Base-by-base conservation (phyloP, 2,797 vertebrate species). In the Coregonus suidteri region DNA sequence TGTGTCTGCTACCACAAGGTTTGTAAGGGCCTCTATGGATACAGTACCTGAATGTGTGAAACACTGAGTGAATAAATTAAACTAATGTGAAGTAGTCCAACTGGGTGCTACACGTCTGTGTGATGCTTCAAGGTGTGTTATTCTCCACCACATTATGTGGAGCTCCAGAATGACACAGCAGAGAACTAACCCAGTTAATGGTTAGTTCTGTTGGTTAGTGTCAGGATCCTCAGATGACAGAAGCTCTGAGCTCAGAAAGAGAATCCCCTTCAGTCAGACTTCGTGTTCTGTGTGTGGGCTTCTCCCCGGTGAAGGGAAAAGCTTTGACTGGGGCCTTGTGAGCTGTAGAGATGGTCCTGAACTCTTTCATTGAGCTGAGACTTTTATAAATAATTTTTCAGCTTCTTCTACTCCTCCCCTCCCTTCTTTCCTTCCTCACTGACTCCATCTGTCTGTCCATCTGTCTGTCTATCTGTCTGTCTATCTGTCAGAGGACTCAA, bases 21-120 rank as follows among this genome's bases (percentile, higher is more conserved):
- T 2, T 73, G 74, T 83, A 87, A 85, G 68, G 41, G 53, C 72
- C 52, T 80, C 70, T 73, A 77, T 78, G 83, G 53, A 73, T 16
- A 73, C 71, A 25, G 9, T 47, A 47, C 41, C 41, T 0, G 41
- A 13, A 56, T 34, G 71, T 83, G 81, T 71, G 83, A 84, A 81
- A 80, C 53, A 69, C 3, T 71, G 66, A 75, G 74, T 82, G 81
- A 84, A 83, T 83, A 79, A 80, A 83, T 86, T 83, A 81, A 74
- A 69, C 41, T 81, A 79, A 86, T 81, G 81, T 82, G 81, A 84
- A 83, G 59, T 78, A 81, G 52, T 79, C 71, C 51, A 71, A 73
- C 47, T 18, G 41, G 9, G 9, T 78, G 68, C 78, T 65, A 81
- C 35, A 73, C 37, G 74, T 74, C 35, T 71, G 72, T 56, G 71